These are phyloP conservation scores for Otocyon megalotis DNA, from an alignment of 2,113 vertebrate species.

Conservation along the genomic window DNA sequence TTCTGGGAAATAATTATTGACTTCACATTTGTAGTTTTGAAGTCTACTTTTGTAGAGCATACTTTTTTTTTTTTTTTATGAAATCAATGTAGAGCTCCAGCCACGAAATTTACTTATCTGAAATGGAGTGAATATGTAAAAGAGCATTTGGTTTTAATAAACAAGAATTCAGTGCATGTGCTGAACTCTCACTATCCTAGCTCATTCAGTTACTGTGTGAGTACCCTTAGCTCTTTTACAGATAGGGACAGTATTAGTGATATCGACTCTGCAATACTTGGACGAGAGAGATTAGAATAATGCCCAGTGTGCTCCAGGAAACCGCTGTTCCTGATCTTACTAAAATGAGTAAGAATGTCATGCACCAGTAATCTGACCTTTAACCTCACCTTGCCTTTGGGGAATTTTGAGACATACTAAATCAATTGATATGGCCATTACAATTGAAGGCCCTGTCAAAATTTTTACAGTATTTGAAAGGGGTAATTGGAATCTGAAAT, in stretches of 20 bases:
- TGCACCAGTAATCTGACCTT: slow-evolving; percentile 68
- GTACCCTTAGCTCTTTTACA: neutral
- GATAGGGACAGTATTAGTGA: neutral
- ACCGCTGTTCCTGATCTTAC: slow-evolving; percentile 6
- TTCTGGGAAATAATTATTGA: neutral
- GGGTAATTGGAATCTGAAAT: slow-evolving; percentile 63
- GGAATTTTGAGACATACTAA: slow-evolving; percentile 67
- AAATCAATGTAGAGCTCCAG: neutral
- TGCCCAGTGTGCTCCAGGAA: neutral
- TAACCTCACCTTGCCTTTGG: slow-evolving; percentile 62
- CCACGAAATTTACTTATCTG: neutral
- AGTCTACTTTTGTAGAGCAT: neutral
- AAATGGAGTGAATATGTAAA: neutral
- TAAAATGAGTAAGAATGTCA: slow-evolving; percentile 30
- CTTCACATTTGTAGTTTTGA: neutral
- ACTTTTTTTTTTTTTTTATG: neutral
- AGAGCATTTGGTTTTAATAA: neutral
- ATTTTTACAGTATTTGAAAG: slow-evolving; percentile 52
- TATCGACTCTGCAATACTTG: neutral
- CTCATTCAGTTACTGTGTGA: neutral
- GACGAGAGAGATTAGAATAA: neutral
- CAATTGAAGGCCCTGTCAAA: slow-evolving; percentile 70
- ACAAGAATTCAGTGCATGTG: neutral
- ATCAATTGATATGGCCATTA: slow-evolving; percentile 67
- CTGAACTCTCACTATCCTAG: too few species aligned